Percentiles rank a stretch among this genome's conserved stretches.
phyloP scores from a whole-genome alignment of 2,113 vertebrate genomes.

The Gasterosteus aculeatus region DNA sequence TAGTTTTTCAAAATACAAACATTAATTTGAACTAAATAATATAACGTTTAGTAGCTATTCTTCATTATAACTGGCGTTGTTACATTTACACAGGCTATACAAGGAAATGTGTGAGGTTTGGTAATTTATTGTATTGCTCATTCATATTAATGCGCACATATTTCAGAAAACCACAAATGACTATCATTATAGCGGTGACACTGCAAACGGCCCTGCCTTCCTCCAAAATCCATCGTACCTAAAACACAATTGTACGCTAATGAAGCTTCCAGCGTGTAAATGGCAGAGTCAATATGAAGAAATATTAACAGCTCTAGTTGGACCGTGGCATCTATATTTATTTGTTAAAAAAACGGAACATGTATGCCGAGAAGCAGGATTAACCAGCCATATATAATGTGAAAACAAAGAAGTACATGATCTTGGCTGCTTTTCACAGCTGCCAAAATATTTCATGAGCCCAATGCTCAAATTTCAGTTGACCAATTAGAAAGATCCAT shows the following conservation, averaged over 20 bases:
- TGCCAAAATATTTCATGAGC: constrained; percentile 20
- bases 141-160: constrained; percentile 83
- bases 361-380: constrained; percentile 10
- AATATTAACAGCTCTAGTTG: constrained; percentile 56
- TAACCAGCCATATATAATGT: constrained; percentile 11
- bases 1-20: constrained; percentile 87
- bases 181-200: constrained; percentile 66
- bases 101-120: constrained; percentile 83
- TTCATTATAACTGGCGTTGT: constrained; percentile 81
- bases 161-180: constrained; percentile 78
- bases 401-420: constrained; percentile 32
- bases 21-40: constrained; percentile 83
- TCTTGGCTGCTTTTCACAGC: constrained; percentile 5
- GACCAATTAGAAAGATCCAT: constrained; percentile 31
- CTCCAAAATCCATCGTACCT: constrained; percentile 41
- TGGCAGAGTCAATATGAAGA: constrained; percentile 49
- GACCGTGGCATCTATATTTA: constrained; percentile 57
- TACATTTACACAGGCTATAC: constrained; percentile 84
- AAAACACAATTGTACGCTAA: constrained; percentile 49
- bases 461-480: constrained; percentile 33
- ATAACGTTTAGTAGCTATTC: constrained; percentile 78
- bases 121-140: constrained; percentile 87
- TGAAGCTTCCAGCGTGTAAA: constrained; percentile 52
- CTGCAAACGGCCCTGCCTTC: constrained; percentile 42
- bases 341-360: constrained; percentile 23